Base-by-base conservation (phyloP, 2,797 vertebrate species). In the Sebastes ruberrimus region DNA sequence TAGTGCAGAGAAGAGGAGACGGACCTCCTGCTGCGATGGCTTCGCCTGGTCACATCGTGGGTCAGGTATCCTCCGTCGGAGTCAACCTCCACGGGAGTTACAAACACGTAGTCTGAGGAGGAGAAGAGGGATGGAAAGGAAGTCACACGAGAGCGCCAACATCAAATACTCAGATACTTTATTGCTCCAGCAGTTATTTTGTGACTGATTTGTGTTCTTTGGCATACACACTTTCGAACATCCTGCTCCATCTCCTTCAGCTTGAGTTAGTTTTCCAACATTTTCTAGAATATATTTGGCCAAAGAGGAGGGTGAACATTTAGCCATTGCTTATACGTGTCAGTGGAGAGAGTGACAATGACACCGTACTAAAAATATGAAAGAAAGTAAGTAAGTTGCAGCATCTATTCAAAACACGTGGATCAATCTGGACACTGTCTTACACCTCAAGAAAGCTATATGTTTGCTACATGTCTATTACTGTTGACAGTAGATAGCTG, bases 41-140 rank as follows among this genome's bases (percentile, higher is more conserved):
- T 88, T 75, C 70, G 93, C 90, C 96, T 92, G 93, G 92, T 93
- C 92, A 99, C 93, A 83, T 98, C 95, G 7, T 99, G 97, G 9
- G 96, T 97, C 88, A 99, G 87, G 88, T 97, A 98, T 0, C 82
- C 86, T 77, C 98, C 98, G 4, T 90, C 93, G 20, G 96, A 95
- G 90, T 98, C 97, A 92, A 99, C 98, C 94, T 98, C 96, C 62
- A 98, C 94, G 0, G 98, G 98, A 2, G 95, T 97, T 76, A 97
- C 97, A 94, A 99, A 97, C 86, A 95, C 88, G 14, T 99, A 99
- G 94, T 98, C 98, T 99, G 96, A 28, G 89, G 93, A 79, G 32
- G 2, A 53, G 22, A 71, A 53, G 22, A 71, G 16, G 16, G 32
- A n/a, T 2, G 18, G 10, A 62, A 9, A 62, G 10, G 42, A 52